Base-by-base conservation (phyloP, 2,888 invertebrate genomes). In the Stenichneumon culpator region DNA sequence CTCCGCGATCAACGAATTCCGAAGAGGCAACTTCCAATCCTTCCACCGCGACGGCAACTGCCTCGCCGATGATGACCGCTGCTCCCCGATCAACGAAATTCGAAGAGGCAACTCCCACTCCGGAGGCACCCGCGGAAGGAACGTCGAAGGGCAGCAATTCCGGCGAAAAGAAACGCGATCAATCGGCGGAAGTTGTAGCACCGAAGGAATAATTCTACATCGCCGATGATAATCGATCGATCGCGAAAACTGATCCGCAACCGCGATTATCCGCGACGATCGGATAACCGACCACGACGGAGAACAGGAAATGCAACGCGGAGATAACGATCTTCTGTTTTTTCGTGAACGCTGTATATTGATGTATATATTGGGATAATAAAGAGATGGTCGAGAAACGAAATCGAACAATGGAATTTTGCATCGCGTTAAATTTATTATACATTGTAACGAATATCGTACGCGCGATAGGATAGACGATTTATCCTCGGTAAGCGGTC, bases 401-500 rank as follows among this genome's bases (percentile, higher is more conserved):
- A 65, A 78, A 74, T 67, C 14, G 52, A 50, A 52, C 19, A 19
- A 50, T 50, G 25, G n/a, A 47, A 88, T 88, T 39, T 91, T 89
- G 87, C 88, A 89, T 75, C 87, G 87, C 86, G 90, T 86, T 88
- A 90, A 91, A 90, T 89, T 92, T 92, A 92, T 92, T 89, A 89
- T 91, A 90, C 0, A 32, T 32, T 32, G 32, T 32, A 4, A 32
- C 32, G 32, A 89, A 89, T 88, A 88, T 87, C 86, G 86, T 32
- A 4, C 0, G 6, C 5, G 6, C 32, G 32, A 32, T 32, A 4
- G 32, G 4, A 32, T 4, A 32, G 32, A 32, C 25, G 25, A 2
- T 28, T 28, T 28, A 2, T 28, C 25, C 25, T 28, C 25, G 32
- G 6, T 32, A 32, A 32, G 32, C 4, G 25, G 25, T 28, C 25